These are phyloP conservation scores for Cyanoramphus novaezelandiae DNA, from an alignment of 2,113 vertebrate genomes.

Conservation along the genomic window DNA sequence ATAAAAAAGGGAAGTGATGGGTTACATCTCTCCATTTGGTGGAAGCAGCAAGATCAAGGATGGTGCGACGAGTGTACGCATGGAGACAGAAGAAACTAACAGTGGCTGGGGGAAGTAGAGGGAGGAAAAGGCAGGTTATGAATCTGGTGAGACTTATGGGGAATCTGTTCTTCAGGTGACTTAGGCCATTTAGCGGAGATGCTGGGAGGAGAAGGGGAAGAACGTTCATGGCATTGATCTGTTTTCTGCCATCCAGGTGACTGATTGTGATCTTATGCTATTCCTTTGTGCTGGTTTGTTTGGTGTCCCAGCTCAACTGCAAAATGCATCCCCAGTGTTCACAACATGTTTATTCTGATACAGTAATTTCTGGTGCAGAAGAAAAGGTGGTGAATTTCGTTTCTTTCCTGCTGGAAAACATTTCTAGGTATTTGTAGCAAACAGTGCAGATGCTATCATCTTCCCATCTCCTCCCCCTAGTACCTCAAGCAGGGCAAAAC, in stretches of 20 bases:
- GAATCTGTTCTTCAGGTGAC: background rate
- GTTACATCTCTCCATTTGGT: background rate
- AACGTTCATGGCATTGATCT: background rate
- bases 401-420: conserved; percentile 19
- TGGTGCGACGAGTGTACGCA: fast-evolving
- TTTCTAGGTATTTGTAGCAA: background rate
- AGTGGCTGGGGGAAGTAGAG: background rate
- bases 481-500: background rate
- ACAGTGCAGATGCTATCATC: background rate
- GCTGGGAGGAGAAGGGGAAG: background rate
- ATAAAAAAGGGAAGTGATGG: background rate
- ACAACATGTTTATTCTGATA: conserved; percentile 1
- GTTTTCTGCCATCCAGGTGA: background rate
- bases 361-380: conserved; percentile 34
- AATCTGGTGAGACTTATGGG: background rate
- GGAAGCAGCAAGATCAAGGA: background rate
- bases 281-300: background rate
- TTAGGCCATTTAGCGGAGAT: background rate
- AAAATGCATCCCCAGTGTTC: conserved; percentile 7
- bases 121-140: background rate
- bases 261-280: background rate
- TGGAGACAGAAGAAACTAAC: background rate
- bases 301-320: background rate
- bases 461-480: background rate
- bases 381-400: background rate